A percentile compares a stretch with the other conserved stretches of the same genome.
phyloP scores from a whole-genome alignment of 1,140 invertebrate genomes.

The Nephila pilipes region DNA sequence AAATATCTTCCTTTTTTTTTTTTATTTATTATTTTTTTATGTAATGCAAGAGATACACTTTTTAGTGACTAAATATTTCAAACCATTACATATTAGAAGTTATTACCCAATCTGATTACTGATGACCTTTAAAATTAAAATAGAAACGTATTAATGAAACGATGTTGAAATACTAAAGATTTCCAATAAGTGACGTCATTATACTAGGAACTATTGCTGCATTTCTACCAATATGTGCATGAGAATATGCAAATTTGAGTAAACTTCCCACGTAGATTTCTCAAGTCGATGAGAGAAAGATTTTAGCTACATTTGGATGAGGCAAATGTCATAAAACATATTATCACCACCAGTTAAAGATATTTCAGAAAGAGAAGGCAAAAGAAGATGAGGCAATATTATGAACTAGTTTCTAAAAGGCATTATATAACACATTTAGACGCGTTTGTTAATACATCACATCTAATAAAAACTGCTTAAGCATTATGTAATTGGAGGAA shows the following conservation, averaged over 20 bases:
- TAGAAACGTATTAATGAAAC: not conserved
- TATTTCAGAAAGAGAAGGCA: too few relatives aligned
- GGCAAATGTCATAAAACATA: not conserved
- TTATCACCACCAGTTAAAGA: too few relatives aligned
- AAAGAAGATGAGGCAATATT: not conserved
- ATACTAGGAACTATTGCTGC: not conserved
- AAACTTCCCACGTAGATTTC: not conserved
- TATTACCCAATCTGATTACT: not conserved
- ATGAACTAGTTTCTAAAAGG: not conserved
- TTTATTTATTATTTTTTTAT: too few relatives aligned
- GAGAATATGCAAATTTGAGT: not conserved
- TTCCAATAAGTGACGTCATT: not conserved
- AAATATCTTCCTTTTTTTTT: too few relatives aligned
- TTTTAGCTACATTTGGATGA: not conserved
- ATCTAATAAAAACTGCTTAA: not conserved
- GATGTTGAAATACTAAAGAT: not conserved
- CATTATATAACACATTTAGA: not conserved
- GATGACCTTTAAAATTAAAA: slow-evolving; percentile 2
- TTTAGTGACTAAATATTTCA: too few relatives aligned
- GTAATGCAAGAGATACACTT: too few relatives aligned
- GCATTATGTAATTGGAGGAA: not conserved
- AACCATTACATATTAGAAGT: not conserved
- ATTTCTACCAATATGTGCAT: not conserved
- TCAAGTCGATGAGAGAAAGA: not conserved
- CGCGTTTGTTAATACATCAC: not conserved